A percentile compares a stretch with the other conserved stretches of the same genome.
Conservation (phyloP, 2,797 vertebrate genomes). For the Neosalanx taihuensis region DNA sequence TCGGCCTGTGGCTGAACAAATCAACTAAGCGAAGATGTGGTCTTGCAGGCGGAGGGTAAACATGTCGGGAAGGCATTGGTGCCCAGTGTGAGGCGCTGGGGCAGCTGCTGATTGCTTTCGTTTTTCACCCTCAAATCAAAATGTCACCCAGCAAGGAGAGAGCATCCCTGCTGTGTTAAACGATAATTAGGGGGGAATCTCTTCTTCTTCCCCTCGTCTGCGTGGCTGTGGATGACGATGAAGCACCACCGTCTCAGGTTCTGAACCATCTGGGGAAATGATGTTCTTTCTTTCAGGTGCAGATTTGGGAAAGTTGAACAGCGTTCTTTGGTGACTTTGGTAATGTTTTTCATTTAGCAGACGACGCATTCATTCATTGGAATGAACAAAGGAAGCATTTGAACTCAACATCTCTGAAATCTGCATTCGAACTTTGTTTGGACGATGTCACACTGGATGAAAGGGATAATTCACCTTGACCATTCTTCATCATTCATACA, state of each 20-base stretch:
- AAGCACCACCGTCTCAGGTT: conserved; percentile 9
- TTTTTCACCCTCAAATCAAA: conserved; percentile 61
- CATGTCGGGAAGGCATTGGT: conserved; percentile 51
- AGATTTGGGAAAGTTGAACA: too few species aligned
- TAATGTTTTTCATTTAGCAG: not conserved
- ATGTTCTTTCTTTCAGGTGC: too few species aligned
- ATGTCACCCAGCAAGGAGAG: conserved; percentile 62
- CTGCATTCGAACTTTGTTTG: too few species aligned
- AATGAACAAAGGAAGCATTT: too few species aligned
- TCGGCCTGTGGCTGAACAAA: not conserved
- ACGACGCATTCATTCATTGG: too few species aligned
- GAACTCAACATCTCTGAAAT: too few species aligned
- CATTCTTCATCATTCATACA: too few species aligned
- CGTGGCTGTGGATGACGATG: not conserved
- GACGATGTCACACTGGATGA: too few species aligned
- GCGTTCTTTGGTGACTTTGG: too few species aligned
- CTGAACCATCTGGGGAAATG: not conserved
- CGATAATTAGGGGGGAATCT: conserved; percentile 50
- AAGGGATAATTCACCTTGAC: too few species aligned
- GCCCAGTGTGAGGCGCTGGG: conserved; percentile 45
- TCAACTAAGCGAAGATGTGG: conserved; percentile 32
- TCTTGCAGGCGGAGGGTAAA: conserved; percentile 48
- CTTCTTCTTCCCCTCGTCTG: conserved; percentile 3
- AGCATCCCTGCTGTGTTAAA: conserved; percentile 34
- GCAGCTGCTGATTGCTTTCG: conserved; percentile 56